Base-by-base conservation (phyloP, 2,113 vertebrate genomes). In the Pterocles burchelli region DNA sequence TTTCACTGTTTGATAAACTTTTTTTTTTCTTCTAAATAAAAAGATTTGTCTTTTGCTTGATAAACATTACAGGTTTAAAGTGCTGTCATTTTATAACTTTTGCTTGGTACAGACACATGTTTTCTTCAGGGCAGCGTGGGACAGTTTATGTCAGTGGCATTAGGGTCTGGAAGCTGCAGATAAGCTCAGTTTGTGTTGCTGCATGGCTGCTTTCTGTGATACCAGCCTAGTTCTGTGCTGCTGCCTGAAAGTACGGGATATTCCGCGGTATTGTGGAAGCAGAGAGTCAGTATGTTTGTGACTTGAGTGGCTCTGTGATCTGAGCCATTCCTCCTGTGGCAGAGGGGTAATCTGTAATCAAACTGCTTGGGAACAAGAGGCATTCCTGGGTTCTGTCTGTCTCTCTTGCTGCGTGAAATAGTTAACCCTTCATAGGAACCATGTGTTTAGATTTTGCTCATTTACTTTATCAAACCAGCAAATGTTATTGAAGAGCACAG, bases 121-220 rank as follows among this genome's bases (percentile, higher is more conserved):
- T 62, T 58, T 58, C 41, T 45, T 71, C 24, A 33, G 63, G 63
- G 36, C 63, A 63, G 48, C 8, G 7, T 1, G 1, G 63, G 29
- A 58, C 22, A 8, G 22, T 46, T 3, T 6, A 3, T 55, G 31
- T 73, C 55, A 41, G 28, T 7, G 22, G 57, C 31, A 2, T 68
- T 74, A 76, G 58, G 31, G 62, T 85, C 81, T 95, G 89, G 81
- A 58, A 85, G 77, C 61, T 82, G 29, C 74, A 94, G 91, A 87
- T 82, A 59, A 88, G 62, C 48, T 7, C 16, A 1, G 73, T 52
- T 57, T 20, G 67, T 58, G 63, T 58, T 89, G 66, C 85, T 78
- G 61, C 4, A 1, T 46, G 68, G 65, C 77, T 68, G 58, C 51
- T 90, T 36, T 18, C 36, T 45, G 55, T 63, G 62, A 3, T 38